Evolutionary conservation across 1,140 invertebrate genomes (phyloP), one percentile per base, ranked within the genome.

Genomic region (Dolichoris vasculosae): DNA sequence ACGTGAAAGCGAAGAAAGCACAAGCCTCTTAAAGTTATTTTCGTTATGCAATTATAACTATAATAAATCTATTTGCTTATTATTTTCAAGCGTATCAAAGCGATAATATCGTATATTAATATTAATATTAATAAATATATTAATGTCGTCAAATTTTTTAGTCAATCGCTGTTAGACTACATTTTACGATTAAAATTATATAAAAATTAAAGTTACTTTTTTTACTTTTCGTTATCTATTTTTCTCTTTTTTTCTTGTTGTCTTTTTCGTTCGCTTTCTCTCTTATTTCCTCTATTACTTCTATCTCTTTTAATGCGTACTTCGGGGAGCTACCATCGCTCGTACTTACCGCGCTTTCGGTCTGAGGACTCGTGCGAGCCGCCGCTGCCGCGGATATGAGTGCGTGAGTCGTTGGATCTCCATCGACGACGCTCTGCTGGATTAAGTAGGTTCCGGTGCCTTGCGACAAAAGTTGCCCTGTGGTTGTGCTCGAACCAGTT

Each of bases 281-380:
- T 35, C 32, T 26, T 71, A 40, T 17, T 17, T 71, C 32, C 15
- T 30, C 30, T 67, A 40, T 20, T 13, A 32, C 17, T 64, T 63
- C 23, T 63, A n/a, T 4, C 55, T 63, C 15, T 35, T 35, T 40
- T 40, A 3, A 43, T 81, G 11, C 32, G 48, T 1, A 43, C n/a
- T 26, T 55, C 7, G 23, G 1, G 23, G 35, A 59, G 40, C 8
- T 40, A n/a, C 2, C 4, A 23, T 40, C 15, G 43, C 13, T 55
- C 7, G 71, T 87, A 93, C 93, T 91, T 90, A 94, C 93, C 83
- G 94, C 94, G 83, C 93, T 94, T 89, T 96, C 96, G 71, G 96
- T 96, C 89, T 97, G 96, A 30, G 96, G 96, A 89, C 96, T 97
- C 2, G 95, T 94, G 73, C 96, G 94, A 48, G 95, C 95, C 48